These are phyloP conservation scores for Grus americana DNA, from an alignment of 2,113 vertebrate species.

Conservation along the genomic window DNA sequence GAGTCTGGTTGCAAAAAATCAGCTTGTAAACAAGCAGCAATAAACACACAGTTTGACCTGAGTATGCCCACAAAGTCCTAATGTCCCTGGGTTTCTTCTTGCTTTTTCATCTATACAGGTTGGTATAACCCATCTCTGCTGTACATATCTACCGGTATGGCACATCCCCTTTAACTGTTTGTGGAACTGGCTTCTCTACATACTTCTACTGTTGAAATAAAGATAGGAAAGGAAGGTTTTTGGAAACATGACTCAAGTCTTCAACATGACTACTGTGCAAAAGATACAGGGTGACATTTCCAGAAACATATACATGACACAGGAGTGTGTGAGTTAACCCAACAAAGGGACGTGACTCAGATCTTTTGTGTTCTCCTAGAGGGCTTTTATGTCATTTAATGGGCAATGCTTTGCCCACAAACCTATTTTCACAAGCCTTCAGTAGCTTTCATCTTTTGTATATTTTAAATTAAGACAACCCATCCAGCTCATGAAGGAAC, in stretches of 20 bases:
- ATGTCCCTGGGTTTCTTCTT: not conserved
- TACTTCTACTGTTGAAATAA: not conserved
- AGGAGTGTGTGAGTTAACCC: not conserved
- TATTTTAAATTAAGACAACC: not conserved
- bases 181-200: not conserved
- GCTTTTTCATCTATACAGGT: not conserved
- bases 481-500: not conserved
- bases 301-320: not conserved
- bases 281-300: not conserved
- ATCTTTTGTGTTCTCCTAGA: not conserved
- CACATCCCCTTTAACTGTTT: not conserved
- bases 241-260: not conserved
- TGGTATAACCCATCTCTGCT: not conserved
- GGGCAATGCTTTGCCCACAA: not conserved
- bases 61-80: not conserved
- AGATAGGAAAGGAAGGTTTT: not conserved
- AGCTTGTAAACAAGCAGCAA: not conserved
- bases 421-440: not conserved
- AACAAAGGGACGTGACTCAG: not conserved
- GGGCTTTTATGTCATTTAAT: not conserved
- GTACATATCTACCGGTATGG: not conserved
- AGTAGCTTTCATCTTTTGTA: not conserved
- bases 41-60: not conserved
- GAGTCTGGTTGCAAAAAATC: not conserved
- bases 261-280: not conserved